Base-by-base conservation (phyloP, 2,797 vertebrate genomes). In the Lates japonicus region DNA sequence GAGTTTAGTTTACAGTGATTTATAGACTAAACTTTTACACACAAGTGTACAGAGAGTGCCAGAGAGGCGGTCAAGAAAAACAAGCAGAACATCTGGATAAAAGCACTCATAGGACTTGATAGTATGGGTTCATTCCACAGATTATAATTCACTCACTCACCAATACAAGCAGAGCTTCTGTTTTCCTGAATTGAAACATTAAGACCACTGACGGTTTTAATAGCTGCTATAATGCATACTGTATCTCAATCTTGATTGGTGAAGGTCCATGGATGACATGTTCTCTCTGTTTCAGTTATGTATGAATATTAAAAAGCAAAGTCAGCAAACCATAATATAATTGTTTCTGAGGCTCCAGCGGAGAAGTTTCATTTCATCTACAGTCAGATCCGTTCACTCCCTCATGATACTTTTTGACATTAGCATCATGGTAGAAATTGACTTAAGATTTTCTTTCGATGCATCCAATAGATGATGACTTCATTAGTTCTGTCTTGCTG, bases 401-500 rank as follows among this genome's bases (percentile, higher is more conserved):
- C 35, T 74, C 22, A 9, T 52, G 49, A 74, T 61, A 54, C 35
- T 52, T 52, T 79, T 19, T 71, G 29, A 74, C 65, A 64, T 70
- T 35, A 74, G 16, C 37, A 52, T 63, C 46, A 39, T 29, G 10
- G 7, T 22, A n/a, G 14, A 76, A 77, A 77, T 46, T 71, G 39
- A 59, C 37, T 41, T 75, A 5, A 62, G 13, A 41, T 57, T 48
- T 64, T 29, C 10, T 39, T 61, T 29, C 1, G 2, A 44, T 57
- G 39, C 13, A 35, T 61, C 55, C 48, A 44, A 14, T 72, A 74
- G 79, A 67, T 9, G n/a, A 83, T 52, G n/a, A n/a, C n/a, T 72
- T 64, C 67, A 74, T 87, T 78, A 71, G 44, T 55, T 83, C 60
- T 57, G 31, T 72, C 65, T 66, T 68, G 37, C 33, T 60, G 44